Percentiles rank a stretch among this genome's conserved stretches.
These are phyloP conservation scores for Promerops cafer DNA, from an alignment of 2,113 vertebrate genomes.

Conservation along the genomic window DNA sequence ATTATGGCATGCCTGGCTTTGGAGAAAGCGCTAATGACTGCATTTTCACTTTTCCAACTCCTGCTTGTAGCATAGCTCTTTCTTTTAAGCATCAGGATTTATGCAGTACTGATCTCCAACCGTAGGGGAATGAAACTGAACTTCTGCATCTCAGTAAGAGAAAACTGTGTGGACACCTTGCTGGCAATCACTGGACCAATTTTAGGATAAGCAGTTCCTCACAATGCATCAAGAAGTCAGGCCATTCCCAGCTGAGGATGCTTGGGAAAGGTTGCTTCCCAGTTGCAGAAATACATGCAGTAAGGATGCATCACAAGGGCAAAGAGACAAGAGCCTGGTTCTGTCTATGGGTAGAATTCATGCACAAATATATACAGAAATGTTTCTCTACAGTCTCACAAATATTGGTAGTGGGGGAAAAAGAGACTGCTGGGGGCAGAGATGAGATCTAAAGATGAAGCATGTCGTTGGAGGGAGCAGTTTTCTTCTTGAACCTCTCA, in stretches of 20 bases:
- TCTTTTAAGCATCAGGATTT: background rate
- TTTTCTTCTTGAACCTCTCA: background rate
- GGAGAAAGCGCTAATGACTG: background rate
- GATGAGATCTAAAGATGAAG: background rate
- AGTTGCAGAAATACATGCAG: background rate
- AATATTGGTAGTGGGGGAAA: background rate
- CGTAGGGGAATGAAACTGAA: fast-evolving
- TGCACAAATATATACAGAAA: background rate
- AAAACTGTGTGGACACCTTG: background rate
- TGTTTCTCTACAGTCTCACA: background rate
- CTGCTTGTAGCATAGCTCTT: background rate
- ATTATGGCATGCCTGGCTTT: background rate
- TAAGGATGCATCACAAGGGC: background rate
- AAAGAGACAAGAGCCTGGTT: background rate
- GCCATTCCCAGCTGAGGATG: background rate
- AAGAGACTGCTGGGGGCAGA: background rate
- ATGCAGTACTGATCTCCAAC: background rate
- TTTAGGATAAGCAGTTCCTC: background rate
- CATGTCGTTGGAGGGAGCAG: background rate
- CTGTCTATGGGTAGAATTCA: background rate
- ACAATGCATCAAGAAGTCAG: background rate
- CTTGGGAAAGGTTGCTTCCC: background rate
- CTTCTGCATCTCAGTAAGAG: background rate
- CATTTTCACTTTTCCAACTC: background rate
- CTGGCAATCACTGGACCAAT: background rate